Evolutionary conservation across 1,140 invertebrate genomes (phyloP), one percentile per base, ranked within the genome.

Genomic region (Gryllus bimaculatus): DNA sequence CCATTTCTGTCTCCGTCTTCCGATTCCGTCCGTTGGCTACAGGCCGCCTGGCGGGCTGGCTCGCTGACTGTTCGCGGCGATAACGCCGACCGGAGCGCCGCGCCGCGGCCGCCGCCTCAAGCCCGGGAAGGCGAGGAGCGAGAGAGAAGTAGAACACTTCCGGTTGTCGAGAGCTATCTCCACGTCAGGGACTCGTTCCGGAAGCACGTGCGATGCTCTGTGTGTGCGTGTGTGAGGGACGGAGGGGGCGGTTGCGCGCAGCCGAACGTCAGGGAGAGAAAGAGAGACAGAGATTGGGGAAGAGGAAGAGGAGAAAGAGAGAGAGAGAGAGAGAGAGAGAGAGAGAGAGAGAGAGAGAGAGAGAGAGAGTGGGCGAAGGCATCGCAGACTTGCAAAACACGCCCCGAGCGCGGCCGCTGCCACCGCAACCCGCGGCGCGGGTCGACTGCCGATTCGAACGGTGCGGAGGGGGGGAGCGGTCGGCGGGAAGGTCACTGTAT

Each of bases 101-200:
- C 2, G 54, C 54, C 18, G 0, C 54, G 54, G 54, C 54, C 54
- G 54, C 7, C 54, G 2, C 54, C 54, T 10, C 54, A 66, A 66
- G 54, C 54, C 18, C 18, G 54, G 2, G 54, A 7, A 10, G 7
- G 54, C 54, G 54, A 18, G 54, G 54, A 66, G 54, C 10, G 54
- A 66, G 10, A 66, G 54, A 66, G 54, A 66, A 66, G 54, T 66
- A 66, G 54, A 66, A 66, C 54, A 66, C 54, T 66, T 66, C 54
- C 54, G 54, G 54, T 66, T 66, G 54, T 66, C 54, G 54, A 66
- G 54, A 66, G 54, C 54, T 66, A 66, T 66, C 54, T 66, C 54
- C 54, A 66, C 54, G 54, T 66, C 54, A 66, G 54, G 18, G 54
- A 66, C 54, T 66, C 54, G 54, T 66, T 66, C 54, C 54, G 54